Conservation (phyloP, 2,888 invertebrate species). For the Drosophila anomalata region DNA sequence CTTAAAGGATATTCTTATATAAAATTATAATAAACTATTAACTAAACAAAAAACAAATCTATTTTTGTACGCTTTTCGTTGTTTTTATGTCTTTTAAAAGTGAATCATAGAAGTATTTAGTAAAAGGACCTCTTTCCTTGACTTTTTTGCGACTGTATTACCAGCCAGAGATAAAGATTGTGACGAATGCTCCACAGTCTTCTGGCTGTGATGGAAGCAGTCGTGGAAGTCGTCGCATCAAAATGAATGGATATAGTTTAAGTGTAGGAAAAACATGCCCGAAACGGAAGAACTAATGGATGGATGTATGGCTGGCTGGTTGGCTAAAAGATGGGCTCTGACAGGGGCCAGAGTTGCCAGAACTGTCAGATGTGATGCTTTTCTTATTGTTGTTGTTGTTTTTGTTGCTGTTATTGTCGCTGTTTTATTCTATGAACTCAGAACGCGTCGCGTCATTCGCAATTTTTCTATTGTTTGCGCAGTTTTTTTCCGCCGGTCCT, state of each 20-base stretch:
- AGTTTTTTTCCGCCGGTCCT: conserved; percentile 26
- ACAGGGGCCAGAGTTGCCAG: conserved; percentile 17
- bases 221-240: conserved; percentile 29
- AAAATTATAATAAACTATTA: background rate
- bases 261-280: conserved; percentile 52
- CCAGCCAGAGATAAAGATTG: conserved; percentile 17
- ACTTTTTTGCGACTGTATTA: conserved; percentile 5
- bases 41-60: background rate
- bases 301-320: conserved; percentile 50
- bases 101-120: background rate
- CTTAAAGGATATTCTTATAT: background rate
- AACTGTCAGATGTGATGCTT: conserved; percentile 40
- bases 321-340: conserved; percentile 42
- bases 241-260: conserved; percentile 56
- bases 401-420: conserved; percentile 13
- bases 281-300: conserved; percentile 60
- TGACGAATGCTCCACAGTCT: conserved; percentile 41
- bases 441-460: conserved; percentile 42
- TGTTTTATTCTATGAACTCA: conserved; percentile 46
- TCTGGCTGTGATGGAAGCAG: conserved; percentile 36
- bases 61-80: background rate
- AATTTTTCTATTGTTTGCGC: conserved; percentile 52
- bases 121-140: background rate
- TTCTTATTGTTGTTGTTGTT: background rate
- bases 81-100: background rate